Evolutionary conservation across 2,113 vertebrate genomes (phyloP), one percentile per base, ranked within the genome.

Genomic region (Tragelaphus strepsiceros): DNA sequence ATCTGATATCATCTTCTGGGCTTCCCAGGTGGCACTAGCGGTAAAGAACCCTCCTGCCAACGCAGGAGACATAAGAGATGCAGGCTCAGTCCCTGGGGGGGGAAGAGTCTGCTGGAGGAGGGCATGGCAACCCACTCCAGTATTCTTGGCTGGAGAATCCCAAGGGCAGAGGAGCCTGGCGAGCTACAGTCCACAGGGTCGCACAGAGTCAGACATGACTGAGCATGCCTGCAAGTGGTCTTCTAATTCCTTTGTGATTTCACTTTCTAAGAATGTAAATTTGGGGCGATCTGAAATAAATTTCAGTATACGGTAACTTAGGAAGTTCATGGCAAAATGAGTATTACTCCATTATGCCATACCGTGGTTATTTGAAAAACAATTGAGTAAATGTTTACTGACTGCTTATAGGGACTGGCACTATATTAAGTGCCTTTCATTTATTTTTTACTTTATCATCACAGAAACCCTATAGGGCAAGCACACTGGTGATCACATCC

Each of bases 111-210:
- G 10, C 71, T 43, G 71, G 5, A 13, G 21, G 35, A 74, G 19
- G 11, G 71, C 71, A 24, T 13, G 67, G 71, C 35, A 4, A 13
- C 35, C 71, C 35, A 7, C 71, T 43, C 35, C 21, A 43, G 35
- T 7, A 1, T 22, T 74, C 71, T 24, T 1, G 21, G 21, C 71
- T 43, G 35, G 21, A 74, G 35, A 74, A 7, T 22, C 71, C 21
- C 35, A 3, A 43, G 71, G 35, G 14, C 35, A 24, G 35, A 39
- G 67, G 35, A 24, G 67, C 21, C 35, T 39, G 67, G 67, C 0
- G 5, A 0, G 21, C 5, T 39, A 22, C 11, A 24, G 71, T 43
- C 71, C 11, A 0, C 13, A 1, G 5, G 35, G 10, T 3, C 0
- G 3, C 67, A 9, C 56, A 61, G 67, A 22, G 35, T 24, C 35